Base-by-base conservation (phyloP, 2,113 vertebrate genomes). In the Vombatus ursinus region DNA sequence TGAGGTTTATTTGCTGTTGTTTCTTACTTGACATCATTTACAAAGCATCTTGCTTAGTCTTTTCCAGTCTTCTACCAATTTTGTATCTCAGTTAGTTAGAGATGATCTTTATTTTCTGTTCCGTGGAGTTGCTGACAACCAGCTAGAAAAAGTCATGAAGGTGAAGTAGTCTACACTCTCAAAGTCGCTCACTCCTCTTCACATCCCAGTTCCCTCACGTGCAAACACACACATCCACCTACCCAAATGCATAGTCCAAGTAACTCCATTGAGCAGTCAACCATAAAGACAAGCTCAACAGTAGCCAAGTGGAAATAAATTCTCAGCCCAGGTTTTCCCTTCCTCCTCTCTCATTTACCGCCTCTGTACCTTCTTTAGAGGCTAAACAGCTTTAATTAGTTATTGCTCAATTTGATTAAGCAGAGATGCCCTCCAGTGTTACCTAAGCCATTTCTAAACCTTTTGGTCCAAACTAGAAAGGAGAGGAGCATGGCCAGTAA, bases 401-500 rank as follows among this genome's bases (percentile, higher is more conserved):
- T 94, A 10, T 51, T 47, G 3, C 47, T 94, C 16, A 8, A 10
- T 90, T 54, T 94, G 90, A 95, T 92, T 94, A 22, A 8, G 95
- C 93, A 96, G 90, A 1, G 19, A 53, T 52, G 48, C 91, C 96
- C 93, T 91, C 52, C 92, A 96, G 91, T 93, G 90, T 90, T 53
- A 12, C 9, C 92, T 92, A 3, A 93, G 97, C 96, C 93, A 89
- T 92, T 93, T 96, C 84, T 26, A 89, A 94, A 84, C 94, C 92
- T 94, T 95, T 89, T 77, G 48, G 37, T 84, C 25, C 48, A 84
- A 37, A 50, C 3, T 91, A 92, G 94, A 90, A 94, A 93, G 94
- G 94, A 93, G 68, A 91, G 92, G 93, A 68, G 52, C 53, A 97
- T 68, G 93, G 94, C 61, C 48, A 84, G 53, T 84, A 94, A 96